Base-by-base conservation (phyloP, 2,113 vertebrate species). In the Sula dactylatra region DNA sequence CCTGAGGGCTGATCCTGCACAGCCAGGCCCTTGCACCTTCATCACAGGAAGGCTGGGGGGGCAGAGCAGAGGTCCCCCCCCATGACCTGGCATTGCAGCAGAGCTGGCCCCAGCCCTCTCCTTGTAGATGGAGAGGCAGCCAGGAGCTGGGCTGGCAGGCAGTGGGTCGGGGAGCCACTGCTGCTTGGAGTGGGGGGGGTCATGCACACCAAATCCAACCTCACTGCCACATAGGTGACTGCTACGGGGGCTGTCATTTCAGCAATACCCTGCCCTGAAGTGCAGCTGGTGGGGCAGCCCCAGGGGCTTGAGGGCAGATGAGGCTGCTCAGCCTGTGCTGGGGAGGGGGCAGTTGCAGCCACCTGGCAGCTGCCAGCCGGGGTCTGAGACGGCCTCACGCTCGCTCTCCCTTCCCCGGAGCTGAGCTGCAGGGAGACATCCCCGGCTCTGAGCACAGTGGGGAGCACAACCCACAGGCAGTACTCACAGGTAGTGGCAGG, bases 401-500 rank as follows among this genome's bases (percentile, higher is more conserved):
- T 89, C 11, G 1, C 92, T 83, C 74, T 77, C 90, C 86, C 90
- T 93, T 95, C 86, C 91, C 88, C 8, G 12, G 73, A 95, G 74
- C 85, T 0, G 20, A 83, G 77, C 77, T 80, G 84, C 11, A 10
- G 76, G 86, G 70, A 88, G 36, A 58, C 29, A 20, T 22, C 80
- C 77, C 71, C 1, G 1, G 83, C 78, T 93, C 92, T 24, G 58
- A 58, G 86, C 79, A 86, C 58, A 24, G 62, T 7, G 86, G 85
- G 81, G 40, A 94, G 96, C 86, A 91, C 72, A 89, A 82, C 90
- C 90, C 52, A 4, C 79, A 66, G 86, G 93, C 85, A 91, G 92
- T 97, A 98, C 98, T 98, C 97, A 98, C 98, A 98, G 93, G 31
- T 98, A 99, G 98, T 98, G 99, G 89, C 98, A 99, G 95, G 99